Conservation (phyloP, 2,113 vertebrate species). For the Leiothrix lutea region DNA sequence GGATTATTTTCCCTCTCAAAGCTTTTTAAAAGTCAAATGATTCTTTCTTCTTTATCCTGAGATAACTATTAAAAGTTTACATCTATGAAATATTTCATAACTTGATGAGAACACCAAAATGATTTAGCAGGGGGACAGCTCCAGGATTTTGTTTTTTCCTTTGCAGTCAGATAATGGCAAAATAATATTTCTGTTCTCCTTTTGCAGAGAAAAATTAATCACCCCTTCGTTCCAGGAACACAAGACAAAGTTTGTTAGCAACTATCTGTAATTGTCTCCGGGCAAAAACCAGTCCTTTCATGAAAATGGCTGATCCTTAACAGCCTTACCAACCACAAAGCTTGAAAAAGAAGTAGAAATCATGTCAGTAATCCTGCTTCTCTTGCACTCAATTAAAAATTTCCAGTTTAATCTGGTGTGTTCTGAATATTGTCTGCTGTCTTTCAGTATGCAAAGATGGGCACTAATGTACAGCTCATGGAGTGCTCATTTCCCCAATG, state of each 20-base stretch:
- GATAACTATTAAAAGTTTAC: slow-evolving; percentile 30
- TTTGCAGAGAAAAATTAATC: background rate
- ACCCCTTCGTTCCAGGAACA: background rate
- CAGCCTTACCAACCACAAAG: background rate
- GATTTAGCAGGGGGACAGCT: background rate
- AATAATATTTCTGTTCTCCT: background rate
- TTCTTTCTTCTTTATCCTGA: slow-evolving; percentile 10
- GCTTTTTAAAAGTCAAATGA: background rate
- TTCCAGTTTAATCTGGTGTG: background rate
- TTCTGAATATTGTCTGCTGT: background rate
- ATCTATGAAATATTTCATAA: slow-evolving; percentile 26
- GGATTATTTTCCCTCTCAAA: background rate
- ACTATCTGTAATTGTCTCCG: background rate
- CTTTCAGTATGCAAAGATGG: background rate
- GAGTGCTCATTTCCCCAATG: background rate
- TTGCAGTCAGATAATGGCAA: background rate
- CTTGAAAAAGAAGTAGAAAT: background rate
- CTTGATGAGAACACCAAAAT: background rate
- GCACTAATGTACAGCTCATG: background rate
- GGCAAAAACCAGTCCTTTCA: background rate
- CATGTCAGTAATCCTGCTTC: background rate
- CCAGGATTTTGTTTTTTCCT: background rate
- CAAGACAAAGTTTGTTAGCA: background rate
- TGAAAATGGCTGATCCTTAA: background rate
- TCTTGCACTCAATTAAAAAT: background rate